Percentiles rank a stretch among this genome's conserved stretches.
Evolutionary conservation across 2,797 vertebrate species (phyloP).

Genomic region (Heliangelus exortis): DNA sequence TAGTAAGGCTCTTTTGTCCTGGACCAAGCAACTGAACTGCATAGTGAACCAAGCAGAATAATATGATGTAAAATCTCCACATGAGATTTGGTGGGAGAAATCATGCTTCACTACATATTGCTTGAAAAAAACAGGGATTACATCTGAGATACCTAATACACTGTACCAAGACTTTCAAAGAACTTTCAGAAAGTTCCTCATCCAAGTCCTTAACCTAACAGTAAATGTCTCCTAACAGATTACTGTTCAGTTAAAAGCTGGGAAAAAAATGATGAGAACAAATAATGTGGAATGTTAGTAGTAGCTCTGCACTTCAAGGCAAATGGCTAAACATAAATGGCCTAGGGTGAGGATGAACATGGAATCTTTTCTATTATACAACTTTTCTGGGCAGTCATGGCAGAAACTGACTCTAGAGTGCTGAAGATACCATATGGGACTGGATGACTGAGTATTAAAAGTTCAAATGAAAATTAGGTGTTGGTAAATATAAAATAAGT

Average conservation of each 20-base stretch:
- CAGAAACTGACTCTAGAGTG: not conserved
- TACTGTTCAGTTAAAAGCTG: not conserved
- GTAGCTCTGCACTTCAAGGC: not conserved
- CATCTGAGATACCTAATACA: not conserved
- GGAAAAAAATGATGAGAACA: not conserved
- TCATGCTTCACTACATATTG: fast-evolving
- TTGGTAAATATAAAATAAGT: not conserved
- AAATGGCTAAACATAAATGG: not conserved
- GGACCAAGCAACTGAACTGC: not conserved
- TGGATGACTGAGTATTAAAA: not conserved
- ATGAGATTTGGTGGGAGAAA: not conserved
- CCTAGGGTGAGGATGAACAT: not conserved
- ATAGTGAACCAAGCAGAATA: not conserved
- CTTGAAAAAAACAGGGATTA: not conserved
- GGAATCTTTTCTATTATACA: not conserved
- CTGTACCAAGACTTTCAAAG: not conserved
- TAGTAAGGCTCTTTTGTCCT: not conserved
- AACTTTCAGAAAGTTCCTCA: not conserved
- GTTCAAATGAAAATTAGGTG: not conserved
- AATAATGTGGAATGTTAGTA: not conserved
- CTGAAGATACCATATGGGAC: not conserved
- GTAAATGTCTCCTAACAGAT: not conserved
- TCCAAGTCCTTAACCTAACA: not conserved
- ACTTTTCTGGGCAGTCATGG: not conserved
- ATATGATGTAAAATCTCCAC: not conserved